These are phyloP conservation scores for Ammodytes marinus DNA, from an alignment of 2,113 vertebrate species.

Conservation along the genomic window DNA sequence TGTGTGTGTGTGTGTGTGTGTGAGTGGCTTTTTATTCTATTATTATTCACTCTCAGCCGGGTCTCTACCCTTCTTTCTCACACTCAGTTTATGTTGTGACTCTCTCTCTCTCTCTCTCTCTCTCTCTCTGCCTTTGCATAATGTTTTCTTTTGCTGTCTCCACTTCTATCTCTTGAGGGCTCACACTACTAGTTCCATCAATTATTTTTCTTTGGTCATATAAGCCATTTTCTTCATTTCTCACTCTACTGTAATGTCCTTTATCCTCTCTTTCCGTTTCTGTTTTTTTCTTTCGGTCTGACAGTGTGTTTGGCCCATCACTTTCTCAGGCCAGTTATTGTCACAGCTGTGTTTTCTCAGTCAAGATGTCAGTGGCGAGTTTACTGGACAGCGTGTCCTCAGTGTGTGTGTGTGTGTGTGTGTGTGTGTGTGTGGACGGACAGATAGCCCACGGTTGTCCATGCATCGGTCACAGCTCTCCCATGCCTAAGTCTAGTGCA, in stretches of 20 bases:
- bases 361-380: constrained; percentile 50
- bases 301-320: constrained; percentile 16
- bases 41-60: constrained; percentile 63
- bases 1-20: constrained; percentile 2
- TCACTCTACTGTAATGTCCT: neutral
- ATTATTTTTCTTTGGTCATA: neutral
- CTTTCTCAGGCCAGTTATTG: constrained; percentile 66
- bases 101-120: constrained; percentile 53
- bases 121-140: neutral
- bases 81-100: constrained; percentile 68
- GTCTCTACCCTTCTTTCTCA: constrained; percentile 55
- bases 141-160: constrained; percentile 37
- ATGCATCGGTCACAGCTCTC: constrained; percentile 26
- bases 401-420: constrained; percentile 1
- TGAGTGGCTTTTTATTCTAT: constrained; percentile 17
- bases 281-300: neutral
- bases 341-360: constrained; percentile 80
- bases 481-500: constrained; percentile 14
- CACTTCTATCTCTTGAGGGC: neutral
- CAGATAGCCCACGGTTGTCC: neutral
- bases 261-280: neutral
- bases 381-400: constrained; percentile 56
- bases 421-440: constrained; percentile 12
- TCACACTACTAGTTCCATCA: constrained; percentile 7
- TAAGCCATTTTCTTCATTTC: too few relatives aligned